Base-by-base conservation (phyloP, 1,140 invertebrate genomes). In the Penaeus vannamei region DNA sequence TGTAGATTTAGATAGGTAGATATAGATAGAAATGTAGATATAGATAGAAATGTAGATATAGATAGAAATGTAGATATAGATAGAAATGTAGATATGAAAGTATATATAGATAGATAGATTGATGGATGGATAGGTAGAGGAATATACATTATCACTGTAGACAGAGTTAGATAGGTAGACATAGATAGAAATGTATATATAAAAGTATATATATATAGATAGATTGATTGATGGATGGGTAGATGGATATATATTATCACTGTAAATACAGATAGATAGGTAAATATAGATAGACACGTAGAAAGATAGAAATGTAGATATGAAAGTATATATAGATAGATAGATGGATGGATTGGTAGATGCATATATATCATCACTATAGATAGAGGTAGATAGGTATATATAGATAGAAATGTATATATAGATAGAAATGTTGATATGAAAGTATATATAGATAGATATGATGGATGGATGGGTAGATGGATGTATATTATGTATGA, bases 11-110 rank as follows among this genome's bases (percentile, higher is more conserved):
- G 36, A 46, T 81, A 46, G n/a, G n/a, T 64, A 64, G 20, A 64
- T 64, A 64, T 64, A 64, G 20, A 64, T 64, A 64, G 20, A 64
- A 64, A 22, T 82, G 14, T 60, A 82, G 46, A 82, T 46, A 46
- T 82, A 82, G 83, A 91, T 77, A 59, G n/a, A 83, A 4, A 87
- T 32, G 46, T 87, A 53, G 3, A 59, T 53, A 53, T 86, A 26
- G 29, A 77, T 59, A 36, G 26, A 77, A 10, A 60, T 86, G 14
- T 86, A 60, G 42, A n/a, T n/a, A 53, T 86, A 14, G 77, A 64
- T 86, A 23, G 29, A 29, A 77, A 69, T 59, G 23, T 84, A 64
- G 84, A 59, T 76, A 87, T 61, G 3, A 26, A 46, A 23, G 59
- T 26, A 84, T 84, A 23, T 76, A 10, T 14, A 36, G 42, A 77